phyloP scores from a whole-genome alignment of 2,113 vertebrate genomes.

The Montifringilla adamsi region DNA sequence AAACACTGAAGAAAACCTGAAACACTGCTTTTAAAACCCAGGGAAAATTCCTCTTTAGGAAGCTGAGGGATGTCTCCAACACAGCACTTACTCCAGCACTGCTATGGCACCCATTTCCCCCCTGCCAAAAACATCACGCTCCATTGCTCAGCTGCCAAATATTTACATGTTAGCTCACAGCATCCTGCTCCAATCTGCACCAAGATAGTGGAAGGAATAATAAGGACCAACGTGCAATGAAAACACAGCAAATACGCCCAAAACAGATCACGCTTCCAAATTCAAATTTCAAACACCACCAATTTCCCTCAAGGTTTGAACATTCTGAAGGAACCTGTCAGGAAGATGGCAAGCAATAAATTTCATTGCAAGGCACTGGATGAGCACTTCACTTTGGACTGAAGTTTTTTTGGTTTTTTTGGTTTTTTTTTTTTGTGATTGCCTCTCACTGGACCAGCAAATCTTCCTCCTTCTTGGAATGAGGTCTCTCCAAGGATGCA shows the following conservation, averaged over 20 bases:
- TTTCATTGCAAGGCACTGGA: neutral
- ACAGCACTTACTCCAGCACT: too few relatives aligned
- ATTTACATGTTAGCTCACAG: neutral
- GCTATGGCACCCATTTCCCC: neutral
- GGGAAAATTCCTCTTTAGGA: neutral
- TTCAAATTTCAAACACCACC: neutral
- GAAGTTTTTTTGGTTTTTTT: neutral
- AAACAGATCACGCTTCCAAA: neutral
- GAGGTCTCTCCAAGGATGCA: neutral
- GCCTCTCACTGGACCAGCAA: neutral
- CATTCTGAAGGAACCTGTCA: neutral
- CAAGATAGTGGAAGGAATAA: neutral
- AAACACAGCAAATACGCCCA: neutral
- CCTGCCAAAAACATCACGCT: neutral
- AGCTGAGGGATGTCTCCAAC: neutral
- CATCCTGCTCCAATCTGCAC: neutral
- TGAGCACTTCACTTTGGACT: neutral
- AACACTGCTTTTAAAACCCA: neutral
- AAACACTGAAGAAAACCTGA: neutral
- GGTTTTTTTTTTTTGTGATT: neutral
- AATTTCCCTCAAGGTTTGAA: neutral
- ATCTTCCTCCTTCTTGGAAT: neutral
- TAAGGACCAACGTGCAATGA: neutral
- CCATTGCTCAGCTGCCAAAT: neutral
- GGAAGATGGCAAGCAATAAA: neutral